phyloP scores from a whole-genome alignment of 2,113 vertebrate species.

The Perca flavescens region DNA sequence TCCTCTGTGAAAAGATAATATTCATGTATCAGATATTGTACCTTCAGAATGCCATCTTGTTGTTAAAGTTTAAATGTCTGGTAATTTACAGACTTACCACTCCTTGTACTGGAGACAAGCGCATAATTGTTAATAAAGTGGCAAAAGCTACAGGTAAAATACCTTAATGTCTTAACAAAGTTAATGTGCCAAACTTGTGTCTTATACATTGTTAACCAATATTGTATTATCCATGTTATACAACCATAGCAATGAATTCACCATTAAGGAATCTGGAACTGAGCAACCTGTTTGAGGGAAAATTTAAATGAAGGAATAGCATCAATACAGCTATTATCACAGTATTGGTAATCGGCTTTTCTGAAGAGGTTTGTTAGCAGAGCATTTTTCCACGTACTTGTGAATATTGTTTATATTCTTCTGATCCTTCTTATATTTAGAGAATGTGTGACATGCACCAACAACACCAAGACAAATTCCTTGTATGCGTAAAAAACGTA shows the following conservation, averaged over 20 bases:
- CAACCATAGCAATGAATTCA: slow-evolving; percentile 3
- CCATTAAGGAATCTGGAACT: slow-evolving; percentile 13
- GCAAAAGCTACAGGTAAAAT: neutral
- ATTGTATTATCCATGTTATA: neutral
- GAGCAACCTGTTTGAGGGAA: slow-evolving; percentile 42
- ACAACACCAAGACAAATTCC: no score
- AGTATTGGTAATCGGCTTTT: neutral
- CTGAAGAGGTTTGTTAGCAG: neutral
- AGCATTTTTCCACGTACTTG: slow-evolving; percentile 22
- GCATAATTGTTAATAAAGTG: neutral
- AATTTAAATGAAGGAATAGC: neutral
- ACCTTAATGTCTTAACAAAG: neutral
- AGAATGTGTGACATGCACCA: no score
- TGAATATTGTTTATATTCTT: neutral
- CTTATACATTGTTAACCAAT: neutral
- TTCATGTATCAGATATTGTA: neutral
- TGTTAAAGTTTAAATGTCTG: neutral
- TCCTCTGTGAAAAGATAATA: neutral
- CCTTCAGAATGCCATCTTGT: neutral
- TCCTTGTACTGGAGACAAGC: neutral
- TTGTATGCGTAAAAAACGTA: no score
- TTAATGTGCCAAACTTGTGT: neutral
- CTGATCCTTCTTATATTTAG: no score
- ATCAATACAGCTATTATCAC: neutral
- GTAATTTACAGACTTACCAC: neutral